Conservation (phyloP, 2,888 invertebrate species). For the Calameuta filiformis region DNA sequence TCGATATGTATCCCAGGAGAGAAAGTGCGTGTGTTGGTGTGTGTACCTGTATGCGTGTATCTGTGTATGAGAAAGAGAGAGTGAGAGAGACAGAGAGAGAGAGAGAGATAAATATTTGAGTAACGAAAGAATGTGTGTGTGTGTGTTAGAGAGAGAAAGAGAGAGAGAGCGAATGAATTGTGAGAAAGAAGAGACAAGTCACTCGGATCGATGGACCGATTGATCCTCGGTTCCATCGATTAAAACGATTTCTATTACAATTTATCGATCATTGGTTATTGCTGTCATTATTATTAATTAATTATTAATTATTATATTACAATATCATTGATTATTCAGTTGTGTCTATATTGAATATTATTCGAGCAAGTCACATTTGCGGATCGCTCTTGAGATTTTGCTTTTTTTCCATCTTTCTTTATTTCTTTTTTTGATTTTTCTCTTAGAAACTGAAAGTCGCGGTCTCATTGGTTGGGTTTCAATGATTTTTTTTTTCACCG, state of each 20-base stretch:
- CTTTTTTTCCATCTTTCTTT: background rate
- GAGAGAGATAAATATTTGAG: slow-evolving; percentile 4
- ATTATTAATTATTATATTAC: slow-evolving; percentile 6
- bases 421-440: background rate
- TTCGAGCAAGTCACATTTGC: background rate
- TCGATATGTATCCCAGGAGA: slow-evolving; percentile 23
- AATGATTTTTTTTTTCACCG: background rate
- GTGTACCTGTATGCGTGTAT: slow-evolving; percentile 9
- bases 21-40: slow-evolving; percentile 18
- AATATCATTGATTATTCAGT: background rate
- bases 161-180: slow-evolving; percentile 5
- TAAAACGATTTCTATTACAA: slow-evolving; percentile 44
- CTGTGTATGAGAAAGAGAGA: slow-evolving; percentile 12
- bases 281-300: slow-evolving; percentile 29
- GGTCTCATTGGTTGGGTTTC: background rate
- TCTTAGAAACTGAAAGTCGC: background rate
- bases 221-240: slow-evolving; percentile 34
- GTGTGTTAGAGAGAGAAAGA: background rate
- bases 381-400: background rate
- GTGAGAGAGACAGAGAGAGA: slow-evolving; percentile 10
- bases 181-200: slow-evolving; percentile 14
- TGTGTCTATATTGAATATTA: background rate
- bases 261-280: slow-evolving; percentile 42
- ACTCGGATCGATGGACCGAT: slow-evolving; percentile 30
- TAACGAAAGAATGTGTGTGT: background rate